A percentile compares a stretch with the other conserved stretches of the same genome.
These are phyloP conservation scores for Monochamus alternatus DNA, from an alignment of 2,888 invertebrate genomes.

Conservation along the genomic window DNA sequence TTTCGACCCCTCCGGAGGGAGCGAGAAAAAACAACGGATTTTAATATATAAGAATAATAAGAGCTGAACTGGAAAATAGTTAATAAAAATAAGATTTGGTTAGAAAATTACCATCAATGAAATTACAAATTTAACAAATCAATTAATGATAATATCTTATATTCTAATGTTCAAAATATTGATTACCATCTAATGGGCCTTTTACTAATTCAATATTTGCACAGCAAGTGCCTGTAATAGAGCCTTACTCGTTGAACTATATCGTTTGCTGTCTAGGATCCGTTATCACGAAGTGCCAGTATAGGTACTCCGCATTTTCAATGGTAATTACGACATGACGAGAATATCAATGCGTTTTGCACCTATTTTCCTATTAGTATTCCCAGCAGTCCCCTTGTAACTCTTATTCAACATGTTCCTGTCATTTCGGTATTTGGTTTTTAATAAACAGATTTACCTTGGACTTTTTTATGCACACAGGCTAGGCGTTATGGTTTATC, in stretches of 20 bases:
- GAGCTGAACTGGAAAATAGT: too few relatives aligned
- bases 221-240: conserved; percentile 20
- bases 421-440: conserved; percentile 34
- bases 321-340: conserved; percentile 48
- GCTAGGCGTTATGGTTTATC: conserved; percentile 9
- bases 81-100: too few relatives aligned
- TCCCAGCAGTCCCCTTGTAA: conserved; percentile 38
- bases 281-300: conserved; percentile 47
- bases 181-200: too few relatives aligned
- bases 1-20: too few relatives aligned
- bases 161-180: too few relatives aligned
- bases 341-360: conserved; percentile 48
- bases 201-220: not conserved
- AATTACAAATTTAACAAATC: too few relatives aligned
- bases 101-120: too few relatives aligned
- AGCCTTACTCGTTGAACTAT: conserved; percentile 38
- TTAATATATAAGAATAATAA: too few relatives aligned
- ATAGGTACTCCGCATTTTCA: conserved; percentile 42
- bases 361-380: conserved; percentile 50
- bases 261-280: conserved; percentile 45
- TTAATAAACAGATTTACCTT: conserved; percentile 19
- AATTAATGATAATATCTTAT: too few relatives aligned
- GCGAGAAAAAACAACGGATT: too few relatives aligned
- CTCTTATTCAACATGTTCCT: conserved; percentile 34
- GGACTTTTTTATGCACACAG: conserved; percentile 18